Evolutionary conservation across 2,888 invertebrate species (phyloP), one percentile per base, ranked within the genome.

Genomic region (Lepidocyrtoides sp.): DNA sequence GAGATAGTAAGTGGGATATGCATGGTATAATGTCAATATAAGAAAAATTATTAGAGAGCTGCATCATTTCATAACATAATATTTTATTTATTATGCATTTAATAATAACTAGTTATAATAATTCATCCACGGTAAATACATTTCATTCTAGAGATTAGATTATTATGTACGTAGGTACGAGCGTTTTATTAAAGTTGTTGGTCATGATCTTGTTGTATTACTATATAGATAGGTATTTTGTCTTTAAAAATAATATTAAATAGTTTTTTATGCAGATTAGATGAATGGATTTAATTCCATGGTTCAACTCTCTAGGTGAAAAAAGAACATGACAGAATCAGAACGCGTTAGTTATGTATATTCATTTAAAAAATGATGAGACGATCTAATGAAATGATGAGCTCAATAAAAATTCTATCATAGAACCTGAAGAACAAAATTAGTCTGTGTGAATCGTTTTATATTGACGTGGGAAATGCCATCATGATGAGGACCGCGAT

Each of bases 71-170:
- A 57, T 77, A 20, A 26, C 26, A 77, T 54, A 77, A 51, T 77
- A 54, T 54, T 84, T 54, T 32, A 82, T 82, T 79, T 87, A 87
- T 87, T 87, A 79, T 79, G 44, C 51, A 66, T 51, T 66, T 79
- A 77, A 77, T 86, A 86, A 75, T 60, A 79, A 79, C 57, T 57
- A 54, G 54, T 60, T 29, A 63, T 91, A 81, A 86, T 91, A 86
- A 82, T 86, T 91, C 86, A 91, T 86, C 75, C 51, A 20, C 84
- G 48, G 72, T 66, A 90, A 90, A 90, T 91, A 86, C 57, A 20
- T 48, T 72, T 26, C 20, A 1, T 60, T 10, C 20, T 1, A 60
- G 60, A 60, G 20, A 26, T 14, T 14, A 12, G 66, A 66, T 66
- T 29, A n/a, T n/a, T 66, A 32, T n/a, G 44, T n/a, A 60, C 32